phyloP scores from a whole-genome alignment of 2,888 invertebrate species.

The Didymodactylos carnosus region DNA sequence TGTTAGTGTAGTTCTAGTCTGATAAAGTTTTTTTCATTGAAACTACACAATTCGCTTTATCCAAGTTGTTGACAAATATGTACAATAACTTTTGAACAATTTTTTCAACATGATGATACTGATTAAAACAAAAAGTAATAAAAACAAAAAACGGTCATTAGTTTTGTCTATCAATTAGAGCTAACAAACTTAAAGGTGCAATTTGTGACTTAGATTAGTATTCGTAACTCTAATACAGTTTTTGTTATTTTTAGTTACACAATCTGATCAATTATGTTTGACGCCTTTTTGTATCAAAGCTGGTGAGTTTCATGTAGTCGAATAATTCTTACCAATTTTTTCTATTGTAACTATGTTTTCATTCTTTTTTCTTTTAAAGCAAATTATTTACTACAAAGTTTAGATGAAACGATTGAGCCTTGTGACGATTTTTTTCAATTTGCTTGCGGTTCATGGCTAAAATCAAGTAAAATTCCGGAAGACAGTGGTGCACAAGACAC shows the following conservation, averaged over 20 bases:
- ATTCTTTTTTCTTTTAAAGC: background rate
- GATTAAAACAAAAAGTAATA: no score
- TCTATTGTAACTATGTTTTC: background rate
- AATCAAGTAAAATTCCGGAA: constrained; percentile 3
- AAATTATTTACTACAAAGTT: background rate
- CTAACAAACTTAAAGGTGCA: background rate
- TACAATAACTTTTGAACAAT: no score
- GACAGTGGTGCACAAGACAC: constrained; percentile 9
- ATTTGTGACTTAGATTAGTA: background rate
- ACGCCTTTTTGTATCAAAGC: background rate
- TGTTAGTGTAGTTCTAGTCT: no score
- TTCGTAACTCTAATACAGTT: no score
- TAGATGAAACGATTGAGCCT: background rate
- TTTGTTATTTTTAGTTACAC: background rate
- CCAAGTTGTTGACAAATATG: no score
- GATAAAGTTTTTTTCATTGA: no score
- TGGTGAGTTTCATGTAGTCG: background rate
- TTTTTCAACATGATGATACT: no score
- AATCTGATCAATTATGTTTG: background rate
- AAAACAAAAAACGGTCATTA: no score
- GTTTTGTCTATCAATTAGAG: no score
- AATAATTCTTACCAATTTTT: background rate
- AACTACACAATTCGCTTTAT: no score
- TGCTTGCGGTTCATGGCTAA: constrained; percentile 10
- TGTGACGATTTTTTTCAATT: constrained; percentile 9